Percentiles rank a stretch among this genome's conserved stretches.
These are phyloP conservation scores for Dromaius novaehollandiae DNA, from an alignment of 2,113 vertebrate species.

Conservation along the genomic window DNA sequence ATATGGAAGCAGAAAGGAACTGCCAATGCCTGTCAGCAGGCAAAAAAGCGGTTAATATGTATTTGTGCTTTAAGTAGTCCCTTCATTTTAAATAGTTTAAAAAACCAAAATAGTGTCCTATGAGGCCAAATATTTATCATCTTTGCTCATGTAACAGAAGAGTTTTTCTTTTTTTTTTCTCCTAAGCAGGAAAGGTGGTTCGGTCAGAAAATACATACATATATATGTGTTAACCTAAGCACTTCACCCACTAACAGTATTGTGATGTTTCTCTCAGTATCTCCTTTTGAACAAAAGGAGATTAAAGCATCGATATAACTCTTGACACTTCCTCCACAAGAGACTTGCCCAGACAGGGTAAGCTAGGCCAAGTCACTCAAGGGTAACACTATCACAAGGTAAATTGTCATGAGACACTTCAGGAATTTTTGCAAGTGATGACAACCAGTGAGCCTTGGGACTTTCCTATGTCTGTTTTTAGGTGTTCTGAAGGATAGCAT, in stretches of 20 bases:
- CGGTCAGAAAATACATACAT: not conserved
- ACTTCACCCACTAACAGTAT: not conserved
- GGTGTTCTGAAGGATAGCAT: not conserved
- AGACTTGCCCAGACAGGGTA: not conserved
- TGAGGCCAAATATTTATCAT: not conserved
- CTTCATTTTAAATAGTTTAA: not conserved
- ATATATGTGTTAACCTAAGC: not conserved
- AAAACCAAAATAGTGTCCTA: not conserved
- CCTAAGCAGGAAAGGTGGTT: not conserved
- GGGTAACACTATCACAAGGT: not conserved
- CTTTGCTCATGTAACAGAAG: not conserved
- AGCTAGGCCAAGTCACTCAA: not conserved
- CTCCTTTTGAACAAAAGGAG: not conserved
- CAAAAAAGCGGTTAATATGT: not conserved
- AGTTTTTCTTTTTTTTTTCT: no score
- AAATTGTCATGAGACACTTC: not conserved
- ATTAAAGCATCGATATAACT: rapidly evolving
- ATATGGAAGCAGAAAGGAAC: not conserved
- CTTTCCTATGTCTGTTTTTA: not conserved
- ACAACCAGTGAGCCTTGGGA: not conserved
- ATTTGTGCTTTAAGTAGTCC: no score
- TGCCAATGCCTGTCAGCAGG: not conserved
- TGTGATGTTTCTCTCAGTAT: not conserved
- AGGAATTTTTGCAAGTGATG: not conserved
- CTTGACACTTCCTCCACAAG: not conserved